phyloP scores from a whole-genome alignment of 2,888 invertebrate species.

The Acrocyrtus sp. region DNA sequence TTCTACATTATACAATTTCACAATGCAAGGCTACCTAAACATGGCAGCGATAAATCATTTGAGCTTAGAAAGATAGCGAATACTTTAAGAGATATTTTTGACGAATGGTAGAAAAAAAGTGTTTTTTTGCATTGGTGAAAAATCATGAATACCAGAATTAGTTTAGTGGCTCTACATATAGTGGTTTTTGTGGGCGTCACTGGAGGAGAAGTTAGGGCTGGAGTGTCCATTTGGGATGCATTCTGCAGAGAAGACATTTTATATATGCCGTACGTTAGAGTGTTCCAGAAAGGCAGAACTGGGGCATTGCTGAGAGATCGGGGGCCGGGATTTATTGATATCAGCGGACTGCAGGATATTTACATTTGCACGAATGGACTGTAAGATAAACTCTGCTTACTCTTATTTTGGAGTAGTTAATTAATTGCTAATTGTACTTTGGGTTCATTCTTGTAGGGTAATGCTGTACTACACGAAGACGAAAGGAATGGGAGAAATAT shows the following conservation, averaged over 20 bases:
- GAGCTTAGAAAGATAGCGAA: too few species aligned
- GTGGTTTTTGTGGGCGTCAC: too few species aligned
- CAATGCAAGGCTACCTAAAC: too few species aligned
- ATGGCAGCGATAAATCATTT: too few species aligned
- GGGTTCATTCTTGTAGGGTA: too few species aligned
- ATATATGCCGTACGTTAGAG: conserved; percentile 35
- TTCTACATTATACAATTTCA: too few species aligned
- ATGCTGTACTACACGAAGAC: conserved; percentile 45
- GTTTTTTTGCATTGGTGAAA: too few species aligned
- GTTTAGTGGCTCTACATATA: too few species aligned
- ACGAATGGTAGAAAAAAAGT: too few species aligned
- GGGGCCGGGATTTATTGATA: conserved; percentile 37
- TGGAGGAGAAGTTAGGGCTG: too few species aligned
- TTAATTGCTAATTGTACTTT: neutral
- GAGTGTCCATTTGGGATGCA: conserved; percentile 30
- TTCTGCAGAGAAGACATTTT: conserved; percentile 36
- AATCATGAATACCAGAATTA: too few species aligned
- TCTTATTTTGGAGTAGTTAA: neutral
- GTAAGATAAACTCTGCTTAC: conserved; percentile 17
- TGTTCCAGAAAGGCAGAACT: conserved; percentile 19
- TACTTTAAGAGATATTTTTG: too few species aligned
- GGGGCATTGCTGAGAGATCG: conserved; percentile 19
- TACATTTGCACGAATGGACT: conserved; percentile 49
- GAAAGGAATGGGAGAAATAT: conserved; percentile 18
- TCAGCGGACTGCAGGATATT: conserved; percentile 22